Percentiles rank a stretch among this genome's conserved stretches.
phyloP scores from a whole-genome alignment of 2,888 invertebrate genomes.

The Cephalotes varians region DNA sequence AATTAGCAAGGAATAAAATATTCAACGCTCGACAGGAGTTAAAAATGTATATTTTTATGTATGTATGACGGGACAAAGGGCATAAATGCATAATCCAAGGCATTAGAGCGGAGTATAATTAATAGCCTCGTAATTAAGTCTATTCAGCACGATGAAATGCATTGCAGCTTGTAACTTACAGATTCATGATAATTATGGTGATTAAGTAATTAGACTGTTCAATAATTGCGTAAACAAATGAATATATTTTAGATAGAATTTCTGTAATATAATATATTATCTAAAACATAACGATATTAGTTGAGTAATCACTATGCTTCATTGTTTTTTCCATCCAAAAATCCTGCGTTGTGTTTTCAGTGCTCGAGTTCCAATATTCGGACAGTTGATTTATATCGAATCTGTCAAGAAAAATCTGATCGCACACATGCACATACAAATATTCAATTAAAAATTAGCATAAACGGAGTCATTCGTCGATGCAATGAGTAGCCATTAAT shows the following conservation, averaged over 20 bases:
- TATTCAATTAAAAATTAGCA: neutral
- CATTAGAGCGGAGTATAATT: slow-evolving; percentile 21
- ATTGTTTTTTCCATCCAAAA: slow-evolving; percentile 87
- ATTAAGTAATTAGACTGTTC: neutral
- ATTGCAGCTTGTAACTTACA: slow-evolving; percentile 8
- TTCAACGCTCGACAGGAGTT: neutral
- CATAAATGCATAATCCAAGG: slow-evolving; percentile 15
- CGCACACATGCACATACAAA: neutral
- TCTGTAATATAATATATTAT: neutral
- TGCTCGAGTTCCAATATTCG: slow-evolving; percentile 88
- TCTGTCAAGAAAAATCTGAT: slow-evolving; percentile 47
- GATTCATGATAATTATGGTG: neutral
- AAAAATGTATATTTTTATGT: neutral
- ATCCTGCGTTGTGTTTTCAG: slow-evolving; percentile 76
- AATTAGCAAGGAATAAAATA: neutral
- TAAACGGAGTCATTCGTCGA: slow-evolving; percentile 90
- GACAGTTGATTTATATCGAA: slow-evolving; percentile 87
- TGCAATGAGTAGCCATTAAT: slow-evolving; percentile 93
- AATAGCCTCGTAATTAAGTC: slow-evolving; percentile 8
- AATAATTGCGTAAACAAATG: neutral
- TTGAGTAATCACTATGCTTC: slow-evolving; percentile 91
- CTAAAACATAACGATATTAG: no score
- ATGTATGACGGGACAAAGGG: neutral
- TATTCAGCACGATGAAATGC: neutral
- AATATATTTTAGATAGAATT: neutral